Evolutionary conservation across 2,113 vertebrate genomes (phyloP), one percentile per base, ranked within the genome.

Genomic region (Galeopterus variegatus): DNA sequence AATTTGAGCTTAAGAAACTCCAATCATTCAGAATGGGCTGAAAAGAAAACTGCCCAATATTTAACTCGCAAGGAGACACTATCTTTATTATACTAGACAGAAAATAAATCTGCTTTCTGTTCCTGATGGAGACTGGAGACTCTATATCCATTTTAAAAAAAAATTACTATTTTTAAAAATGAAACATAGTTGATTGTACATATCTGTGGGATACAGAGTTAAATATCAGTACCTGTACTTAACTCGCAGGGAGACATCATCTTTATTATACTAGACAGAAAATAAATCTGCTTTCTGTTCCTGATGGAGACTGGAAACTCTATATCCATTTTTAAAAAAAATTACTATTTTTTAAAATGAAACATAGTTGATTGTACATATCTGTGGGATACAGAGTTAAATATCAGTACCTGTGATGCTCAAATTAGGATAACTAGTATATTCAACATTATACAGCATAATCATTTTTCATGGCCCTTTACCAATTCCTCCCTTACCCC

Each of bases 311-410:
- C n/a, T n/a, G n/a, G n/a, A n/a, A 65, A 88, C 5, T 54, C 9
- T 50, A 60, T 36, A 65, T 72, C 36, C 19, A 50, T 80, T 93
- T 97, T 79, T n/a, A n/a, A n/a, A n/a, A n/a, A n/a, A n/a, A n/a
- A n/a, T n/a, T n/a, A n/a, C n/a, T n/a, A n/a, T n/a, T n/a, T n/a
- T n/a, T n/a, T n/a, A n/a, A n/a, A n/a, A n/a, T n/a, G n/a, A n/a
- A n/a, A n/a, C n/a, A n/a, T n/a, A n/a, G n/a, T n/a, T n/a, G n/a
- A n/a, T n/a, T n/a, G n/a, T n/a, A n/a, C n/a, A n/a, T n/a, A n/a
- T n/a, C n/a, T n/a, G n/a, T n/a, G n/a, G n/a, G n/a, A n/a, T n/a
- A n/a, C n/a, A n/a, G n/a, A n/a, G n/a, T n/a, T n/a, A n/a, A n/a
- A n/a, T n/a, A n/a, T n/a, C n/a, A n/a, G n/a, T n/a, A n/a, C n/a